Percentiles rank a stretch among this genome's conserved stretches.
Evolutionary conservation across 2,888 invertebrate genomes (phyloP).

Genomic region (Heliconius sara): DNA sequence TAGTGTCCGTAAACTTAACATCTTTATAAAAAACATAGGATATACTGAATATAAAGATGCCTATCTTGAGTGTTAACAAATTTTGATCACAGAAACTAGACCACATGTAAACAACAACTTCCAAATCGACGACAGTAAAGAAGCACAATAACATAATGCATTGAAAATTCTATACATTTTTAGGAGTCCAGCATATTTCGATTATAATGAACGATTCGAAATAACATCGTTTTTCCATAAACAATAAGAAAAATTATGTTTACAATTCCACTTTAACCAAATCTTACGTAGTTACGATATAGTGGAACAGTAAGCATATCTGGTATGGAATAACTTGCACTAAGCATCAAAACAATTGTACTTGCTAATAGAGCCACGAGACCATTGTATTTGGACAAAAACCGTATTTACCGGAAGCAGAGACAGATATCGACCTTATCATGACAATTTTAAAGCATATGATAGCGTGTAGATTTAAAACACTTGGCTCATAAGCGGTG

Average conservation of each 20-base stretch:
- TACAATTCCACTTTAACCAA: neutral
- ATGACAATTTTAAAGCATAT: constrained; percentile 15
- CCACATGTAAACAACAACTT: too few species aligned
- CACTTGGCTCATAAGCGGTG: constrained; percentile 27
- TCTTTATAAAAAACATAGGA: too few species aligned
- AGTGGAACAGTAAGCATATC: neutral
- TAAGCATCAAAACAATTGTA: constrained; percentile 55
- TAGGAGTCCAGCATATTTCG: too few species aligned
- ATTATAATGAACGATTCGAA: too few species aligned
- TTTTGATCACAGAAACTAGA: too few species aligned
- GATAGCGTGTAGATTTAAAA: constrained; percentile 23
- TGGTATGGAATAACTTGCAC: constrained; percentile 45
- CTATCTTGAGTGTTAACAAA: too few species aligned
- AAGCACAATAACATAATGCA: too few species aligned
- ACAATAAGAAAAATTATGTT: neutral
- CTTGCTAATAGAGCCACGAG: constrained; percentile 55
- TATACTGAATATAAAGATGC: too few species aligned
- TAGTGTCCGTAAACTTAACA: neutral
- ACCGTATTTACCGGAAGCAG: neutral
- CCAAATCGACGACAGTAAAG: too few species aligned
- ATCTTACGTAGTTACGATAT: neutral
- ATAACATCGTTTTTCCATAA: too few species aligned
- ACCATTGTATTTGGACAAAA: constrained; percentile 26
- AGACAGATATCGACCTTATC: constrained; percentile 28
- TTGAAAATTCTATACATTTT: too few species aligned